phyloP scores from a whole-genome alignment of 1,140 invertebrate genomes.

The Eumaeus atala region DNA sequence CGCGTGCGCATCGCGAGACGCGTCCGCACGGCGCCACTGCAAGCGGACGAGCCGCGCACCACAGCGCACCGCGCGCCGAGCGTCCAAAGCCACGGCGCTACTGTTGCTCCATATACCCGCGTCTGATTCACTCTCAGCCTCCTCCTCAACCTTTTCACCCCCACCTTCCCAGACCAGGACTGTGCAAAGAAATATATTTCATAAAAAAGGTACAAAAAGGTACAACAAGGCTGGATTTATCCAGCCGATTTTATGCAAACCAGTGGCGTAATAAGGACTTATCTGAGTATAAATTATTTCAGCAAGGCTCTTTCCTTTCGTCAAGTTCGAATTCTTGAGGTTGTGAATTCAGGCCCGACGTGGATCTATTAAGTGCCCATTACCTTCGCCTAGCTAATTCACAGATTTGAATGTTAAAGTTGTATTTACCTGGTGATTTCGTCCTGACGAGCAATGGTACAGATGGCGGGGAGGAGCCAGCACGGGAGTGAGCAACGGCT shows the following conservation, averaged over 20 bases:
- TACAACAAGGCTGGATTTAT: too few relatives aligned
- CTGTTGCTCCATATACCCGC: slow-evolving; percentile 10
- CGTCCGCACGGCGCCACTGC: slow-evolving; percentile 54
- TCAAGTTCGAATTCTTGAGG: not conserved
- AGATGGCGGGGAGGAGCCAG: slow-evolving; percentile 51
- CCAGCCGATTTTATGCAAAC: too few relatives aligned
- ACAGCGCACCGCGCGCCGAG: slow-evolving; percentile 53
- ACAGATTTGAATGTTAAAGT: not conserved
- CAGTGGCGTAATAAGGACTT: too few relatives aligned
- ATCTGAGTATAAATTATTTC: too few relatives aligned
- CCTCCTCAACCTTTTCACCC: slow-evolving; percentile 29
- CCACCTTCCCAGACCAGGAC: slow-evolving; percentile 65
- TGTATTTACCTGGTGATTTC: slow-evolving; percentile 55
- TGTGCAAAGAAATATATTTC: slow-evolving; percentile 16
- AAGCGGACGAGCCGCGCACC: slow-evolving; percentile 53
- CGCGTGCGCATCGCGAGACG: slow-evolving; percentile 15
- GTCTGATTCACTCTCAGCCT: not conserved
- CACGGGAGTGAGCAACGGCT: slow-evolving; percentile 55
- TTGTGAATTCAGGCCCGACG: not conserved
- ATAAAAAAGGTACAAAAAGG: not conserved
- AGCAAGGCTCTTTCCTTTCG: too few relatives aligned
- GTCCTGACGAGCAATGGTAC: slow-evolving; percentile 50
- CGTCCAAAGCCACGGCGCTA: slow-evolving; percentile 34
- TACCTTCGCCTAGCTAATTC: too few relatives aligned
- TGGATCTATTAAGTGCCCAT: not conserved